These are phyloP conservation scores for Halichondria panicea DNA, from an alignment of 37 sponge, comb jelly and placozoan genomes.

Conservation along the genomic window DNA sequence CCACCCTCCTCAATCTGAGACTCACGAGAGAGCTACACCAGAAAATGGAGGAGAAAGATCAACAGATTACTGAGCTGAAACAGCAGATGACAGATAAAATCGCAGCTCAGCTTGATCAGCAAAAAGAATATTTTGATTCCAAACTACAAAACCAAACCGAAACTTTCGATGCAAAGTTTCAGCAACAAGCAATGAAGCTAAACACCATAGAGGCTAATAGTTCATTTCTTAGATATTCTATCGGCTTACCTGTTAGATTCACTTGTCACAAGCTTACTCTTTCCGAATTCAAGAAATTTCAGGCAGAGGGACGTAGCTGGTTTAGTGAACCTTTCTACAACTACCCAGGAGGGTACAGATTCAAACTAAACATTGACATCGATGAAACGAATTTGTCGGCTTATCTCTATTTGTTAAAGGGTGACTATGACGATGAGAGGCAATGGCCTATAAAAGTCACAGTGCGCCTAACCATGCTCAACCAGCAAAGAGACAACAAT, in stretches of 20 bases:
- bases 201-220: not conserved
- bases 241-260: not conserved
- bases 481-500: not conserved
- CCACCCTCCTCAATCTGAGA: too few relatives aligned
- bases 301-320: not conserved
- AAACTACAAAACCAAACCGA: too few relatives aligned
- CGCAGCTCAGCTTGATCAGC: too few relatives aligned
- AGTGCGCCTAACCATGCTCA: not conserved
- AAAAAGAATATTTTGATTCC: too few relatives aligned
- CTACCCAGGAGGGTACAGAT: slow-evolving; percentile 29
- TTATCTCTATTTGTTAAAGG: slow-evolving; percentile 2
- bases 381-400: slow-evolving; percentile 21
- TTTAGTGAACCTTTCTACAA: slow-evolving; percentile 13
- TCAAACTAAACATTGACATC: not conserved
- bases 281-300: not conserved
- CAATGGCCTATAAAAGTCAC: slow-evolving; percentile 8
- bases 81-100: too few relatives aligned
- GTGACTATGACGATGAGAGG: slow-evolving; percentile 19
- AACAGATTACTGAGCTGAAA: too few relatives aligned
- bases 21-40: too few relatives aligned
- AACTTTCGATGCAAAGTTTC: too few relatives aligned
- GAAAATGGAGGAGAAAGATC: too few relatives aligned
- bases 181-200: not conserved
- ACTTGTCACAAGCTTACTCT: not conserved
- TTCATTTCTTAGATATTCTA: not conserved